Evolutionary conservation across 2,797 vertebrate species (phyloP), one percentile per base, ranked within the genome.

Genomic region (Discoglossus pictus): DNA sequence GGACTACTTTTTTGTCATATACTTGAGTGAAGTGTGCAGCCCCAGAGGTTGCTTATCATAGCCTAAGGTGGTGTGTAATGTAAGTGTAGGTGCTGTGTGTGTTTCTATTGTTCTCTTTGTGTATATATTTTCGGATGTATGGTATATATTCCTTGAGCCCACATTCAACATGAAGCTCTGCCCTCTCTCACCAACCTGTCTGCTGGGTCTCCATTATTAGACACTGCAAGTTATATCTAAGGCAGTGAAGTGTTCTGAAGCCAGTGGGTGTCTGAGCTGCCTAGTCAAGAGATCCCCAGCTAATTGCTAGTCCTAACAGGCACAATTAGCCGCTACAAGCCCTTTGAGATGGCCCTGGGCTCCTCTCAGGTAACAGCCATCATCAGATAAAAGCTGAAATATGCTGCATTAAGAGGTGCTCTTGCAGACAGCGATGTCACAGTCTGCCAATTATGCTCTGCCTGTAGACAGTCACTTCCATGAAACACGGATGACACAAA

Each of bases 231-330:
- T 84, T 87, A 83, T 61, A 75, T 75, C 81, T 63, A 71, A 75
- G 80, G 75, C 74, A 80, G 74, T 82, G 78, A 83, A 82, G 78
- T 3, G 73, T 80, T 75, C 82, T 80, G 84, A 83, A 83, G 81
- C 79, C 82, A 74, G 79, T 87, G 81, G 84, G 85, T 83, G 84
- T 83, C 66, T 73, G 79, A 83, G 81, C 81, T 83, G 80, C 74
- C 65, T 82, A 47, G 42, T 78, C 66, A 70, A 82, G 76, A 82
- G 82, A 84, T 86, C 81, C 81, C 83, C 74, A n/a, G 81, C 83
- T 89, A 88, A 89, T 89, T 87, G 88, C 87, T 74, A 82, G 76
- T 81, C 86, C 86, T 90, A 86, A 87, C 84, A 88, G 87, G 83
- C 83, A 83, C 86, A 86, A 87, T 89, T 88, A 89, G 87, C 83